phyloP scores from a whole-genome alignment of 2,113 vertebrate genomes.

The Pygathrix nemaeus region DNA sequence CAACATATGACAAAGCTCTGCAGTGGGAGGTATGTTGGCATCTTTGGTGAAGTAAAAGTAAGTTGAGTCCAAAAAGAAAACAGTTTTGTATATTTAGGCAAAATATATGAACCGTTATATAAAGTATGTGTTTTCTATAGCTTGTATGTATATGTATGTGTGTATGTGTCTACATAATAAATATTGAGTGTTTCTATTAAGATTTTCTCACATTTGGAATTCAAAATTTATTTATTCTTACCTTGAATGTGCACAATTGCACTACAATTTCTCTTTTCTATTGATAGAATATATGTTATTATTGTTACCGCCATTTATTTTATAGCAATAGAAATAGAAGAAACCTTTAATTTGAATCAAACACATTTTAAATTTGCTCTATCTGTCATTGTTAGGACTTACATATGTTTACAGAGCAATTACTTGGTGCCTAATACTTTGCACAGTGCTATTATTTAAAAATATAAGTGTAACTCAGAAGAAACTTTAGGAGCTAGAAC shows the following conservation, averaged over 20 bases:
- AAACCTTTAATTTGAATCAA: neutral
- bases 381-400: neutral
- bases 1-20: neutral
- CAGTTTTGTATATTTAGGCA: neutral
- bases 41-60: neutral
- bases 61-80: neutral
- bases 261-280: neutral
- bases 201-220: neutral
- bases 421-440: neutral
- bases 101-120: neutral
- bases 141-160: neutral
- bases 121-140: neutral
- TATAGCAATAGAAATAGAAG: neutral
- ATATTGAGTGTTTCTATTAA: neutral
- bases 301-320: neutral
- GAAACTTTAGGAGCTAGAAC: neutral
- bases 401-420: neutral
- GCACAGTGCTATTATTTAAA: neutral
- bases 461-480: neutral
- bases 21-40: neutral
- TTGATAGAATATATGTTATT: neutral
- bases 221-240: neutral
- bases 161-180: neutral
- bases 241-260: neutral
- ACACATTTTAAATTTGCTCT: neutral